Evolutionary conservation across 2,888 invertebrate species (phyloP).

Genomic region (Caenorhabditis japonica): DNA sequence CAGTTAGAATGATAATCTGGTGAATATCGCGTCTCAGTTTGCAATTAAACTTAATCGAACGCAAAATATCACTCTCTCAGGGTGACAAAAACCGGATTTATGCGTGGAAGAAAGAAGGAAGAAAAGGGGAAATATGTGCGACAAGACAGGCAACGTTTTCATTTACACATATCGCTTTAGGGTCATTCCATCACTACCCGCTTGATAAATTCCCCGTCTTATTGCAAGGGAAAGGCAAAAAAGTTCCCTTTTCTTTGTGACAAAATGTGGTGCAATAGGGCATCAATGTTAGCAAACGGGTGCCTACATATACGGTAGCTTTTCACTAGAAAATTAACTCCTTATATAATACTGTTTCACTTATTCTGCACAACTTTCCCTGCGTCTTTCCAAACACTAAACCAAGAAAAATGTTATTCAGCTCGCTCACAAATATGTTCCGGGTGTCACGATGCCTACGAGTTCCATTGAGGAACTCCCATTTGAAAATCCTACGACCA

Average conservation of each 20-base stretch:
- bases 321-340: too few species aligned
- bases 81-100: conserved; percentile 29
- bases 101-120: conserved; percentile 21
- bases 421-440: conserved; percentile 35
- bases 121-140: conserved; percentile 4
- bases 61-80: neutral
- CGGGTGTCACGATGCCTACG: conserved; percentile 30
- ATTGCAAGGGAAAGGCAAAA: conserved; percentile 1
- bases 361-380: too few species aligned
- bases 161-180: conserved; percentile 19
- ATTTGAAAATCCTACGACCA: conserved; percentile 38
- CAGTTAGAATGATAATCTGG: conserved; percentile 5
- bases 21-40: conserved; percentile 23
- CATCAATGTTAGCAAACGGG: conserved; percentile 21
- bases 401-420: too few species aligned
- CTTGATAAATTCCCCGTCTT: too few species aligned
- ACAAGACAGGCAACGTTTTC: conserved; percentile 21
- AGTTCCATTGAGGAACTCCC: conserved; percentile 27
- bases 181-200: conserved; percentile 7
- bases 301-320: too few species aligned
- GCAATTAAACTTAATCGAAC: conserved; percentile 20
- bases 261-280: conserved; percentile 42
- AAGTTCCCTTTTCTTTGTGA: conserved; percentile 2
- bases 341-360: too few species aligned
- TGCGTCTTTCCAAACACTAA: too few species aligned